A percentile compares a stretch with the other conserved stretches of the same genome.
Evolutionary conservation across 2,113 vertebrate genomes (phyloP).

Genomic region (Saguinus imperator): DNA sequence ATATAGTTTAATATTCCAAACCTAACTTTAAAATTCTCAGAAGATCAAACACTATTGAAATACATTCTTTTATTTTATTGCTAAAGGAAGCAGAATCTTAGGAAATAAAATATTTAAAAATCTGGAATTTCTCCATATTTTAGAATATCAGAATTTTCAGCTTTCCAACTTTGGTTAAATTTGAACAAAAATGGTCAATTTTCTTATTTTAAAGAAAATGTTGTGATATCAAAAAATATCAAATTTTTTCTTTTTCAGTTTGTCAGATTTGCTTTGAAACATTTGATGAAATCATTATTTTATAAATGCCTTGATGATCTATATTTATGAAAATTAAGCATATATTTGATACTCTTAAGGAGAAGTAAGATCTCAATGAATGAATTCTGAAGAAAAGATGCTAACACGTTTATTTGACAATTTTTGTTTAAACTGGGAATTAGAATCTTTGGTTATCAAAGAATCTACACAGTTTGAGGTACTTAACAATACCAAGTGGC

Average conservation of each 20-base stretch:
- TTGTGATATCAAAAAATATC: neutral
- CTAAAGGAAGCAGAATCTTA: neutral
- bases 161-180: neutral
- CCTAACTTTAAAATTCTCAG: constrained; percentile 11
- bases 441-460: neutral
- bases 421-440: neutral
- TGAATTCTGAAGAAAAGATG: neutral
- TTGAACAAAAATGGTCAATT: neutral
- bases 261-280: neutral
- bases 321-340: neutral
- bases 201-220: neutral
- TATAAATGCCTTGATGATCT: neutral
- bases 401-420: neutral
- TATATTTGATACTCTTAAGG: neutral
- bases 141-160: neutral
- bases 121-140: neutral
- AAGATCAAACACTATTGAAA: constrained; percentile 38
- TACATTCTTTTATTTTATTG: neutral
- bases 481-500: neutral
- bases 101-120: constrained; percentile 25
- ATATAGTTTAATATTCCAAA: constrained; percentile 43
- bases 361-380: neutral
- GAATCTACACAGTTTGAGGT: neutral
- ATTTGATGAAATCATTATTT: neutral
- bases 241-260: neutral